These are phyloP conservation scores for Callithrix jacchus DNA, from an alignment of 2,113 vertebrate species.

Conservation along the genomic window DNA sequence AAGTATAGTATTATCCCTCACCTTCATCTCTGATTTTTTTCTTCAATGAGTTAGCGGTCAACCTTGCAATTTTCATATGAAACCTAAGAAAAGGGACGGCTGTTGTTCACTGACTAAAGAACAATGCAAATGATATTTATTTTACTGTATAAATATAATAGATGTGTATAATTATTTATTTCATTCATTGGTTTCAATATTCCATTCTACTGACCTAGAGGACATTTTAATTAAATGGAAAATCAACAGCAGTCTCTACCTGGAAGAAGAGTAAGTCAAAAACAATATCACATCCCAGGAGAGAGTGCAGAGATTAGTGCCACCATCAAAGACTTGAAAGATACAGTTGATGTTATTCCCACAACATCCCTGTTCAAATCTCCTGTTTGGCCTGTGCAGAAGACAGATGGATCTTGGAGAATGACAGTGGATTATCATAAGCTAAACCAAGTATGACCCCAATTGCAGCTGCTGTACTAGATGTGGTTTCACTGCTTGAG, in stretches of 20 bases:
- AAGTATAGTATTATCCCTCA: neutral
- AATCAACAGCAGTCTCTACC: neutral
- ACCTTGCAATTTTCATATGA: neutral
- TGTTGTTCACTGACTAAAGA: neutral
- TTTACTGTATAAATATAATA: neutral
- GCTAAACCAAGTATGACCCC: too few species aligned
- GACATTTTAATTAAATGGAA: neutral
- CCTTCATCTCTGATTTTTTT: neutral
- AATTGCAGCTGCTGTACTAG: too few species aligned
- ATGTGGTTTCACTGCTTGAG: too few species aligned
- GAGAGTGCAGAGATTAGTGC: too few species aligned
- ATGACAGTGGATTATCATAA: too few species aligned
- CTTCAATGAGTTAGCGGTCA: neutral
- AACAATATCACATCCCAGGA: too few species aligned
- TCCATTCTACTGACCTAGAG: neutral
- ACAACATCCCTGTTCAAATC: too few species aligned
- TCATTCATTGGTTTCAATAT: neutral
- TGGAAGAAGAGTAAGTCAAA: too few species aligned
- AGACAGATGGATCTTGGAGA: too few species aligned
- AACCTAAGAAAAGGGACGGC: neutral
- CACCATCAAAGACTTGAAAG: too few species aligned
- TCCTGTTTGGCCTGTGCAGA: too few species aligned
- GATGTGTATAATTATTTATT: neutral
- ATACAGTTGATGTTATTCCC: too few species aligned
- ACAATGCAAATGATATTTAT: neutral